Percentiles rank a stretch among this genome's conserved stretches.
Conservation (phyloP, 2,888 invertebrate genomes). For the Corbicula japonica region DNA sequence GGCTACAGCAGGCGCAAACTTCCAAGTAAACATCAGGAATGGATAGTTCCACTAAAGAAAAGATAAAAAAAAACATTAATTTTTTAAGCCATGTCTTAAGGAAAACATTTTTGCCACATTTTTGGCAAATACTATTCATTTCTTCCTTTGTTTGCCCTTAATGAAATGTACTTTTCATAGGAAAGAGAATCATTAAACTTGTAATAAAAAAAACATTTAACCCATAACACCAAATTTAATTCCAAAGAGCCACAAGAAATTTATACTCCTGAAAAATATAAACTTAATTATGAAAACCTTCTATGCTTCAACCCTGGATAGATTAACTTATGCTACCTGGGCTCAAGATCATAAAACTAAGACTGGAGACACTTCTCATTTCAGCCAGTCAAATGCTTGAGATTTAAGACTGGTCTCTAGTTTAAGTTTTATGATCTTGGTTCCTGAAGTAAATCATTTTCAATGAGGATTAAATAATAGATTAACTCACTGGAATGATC, state of each 20-base stretch:
- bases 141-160: background rate
- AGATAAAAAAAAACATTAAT: background rate
- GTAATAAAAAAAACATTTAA: too few species aligned
- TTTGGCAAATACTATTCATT: background rate
- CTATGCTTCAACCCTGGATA: background rate
- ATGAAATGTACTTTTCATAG: background rate
- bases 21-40: slow-evolving; percentile 80
- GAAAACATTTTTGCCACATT: background rate
- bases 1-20: slow-evolving; percentile 85
- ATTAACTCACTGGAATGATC: slow-evolving; percentile 86
- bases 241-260: too few species aligned
- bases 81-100: background rate
- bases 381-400: background rate
- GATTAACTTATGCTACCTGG: background rate
- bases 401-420: background rate
- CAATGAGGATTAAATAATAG: background rate
- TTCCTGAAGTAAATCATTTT: background rate
- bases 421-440: background rate
- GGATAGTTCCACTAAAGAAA: slow-evolving; percentile 86
- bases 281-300: background rate
- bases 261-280: too few species aligned
- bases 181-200: too few species aligned
- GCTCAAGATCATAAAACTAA: background rate
- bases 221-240: too few species aligned
- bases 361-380: background rate